phyloP scores from a whole-genome alignment of 2,888 invertebrate species.

The Dolichopus griseipennis region DNA sequence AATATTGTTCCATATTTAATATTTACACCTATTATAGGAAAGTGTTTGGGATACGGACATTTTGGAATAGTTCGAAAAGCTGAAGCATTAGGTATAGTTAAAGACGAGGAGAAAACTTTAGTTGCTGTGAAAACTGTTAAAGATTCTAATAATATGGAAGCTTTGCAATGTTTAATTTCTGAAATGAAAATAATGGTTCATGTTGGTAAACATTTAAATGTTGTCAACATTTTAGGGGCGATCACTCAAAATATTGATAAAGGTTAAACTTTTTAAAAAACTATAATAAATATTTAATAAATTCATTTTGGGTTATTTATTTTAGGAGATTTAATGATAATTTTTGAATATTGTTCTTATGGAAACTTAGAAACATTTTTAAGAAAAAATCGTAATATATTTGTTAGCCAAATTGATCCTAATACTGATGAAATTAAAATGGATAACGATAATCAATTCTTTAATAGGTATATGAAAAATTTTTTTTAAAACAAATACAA shows the following conservation, averaged over 20 bases:
- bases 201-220: conserved; percentile 80
- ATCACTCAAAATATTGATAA: conserved; percentile 77
- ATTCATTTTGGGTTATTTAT: too few species aligned
- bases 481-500: too few species aligned
- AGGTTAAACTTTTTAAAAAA: too few species aligned
- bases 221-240: conserved; percentile 83
- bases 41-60: conserved; percentile 77
- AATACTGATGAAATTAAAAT: conserved; percentile 31
- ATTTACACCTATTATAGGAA: conserved; percentile 47
- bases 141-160: conserved; percentile 51
- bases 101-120: conserved; percentile 58
- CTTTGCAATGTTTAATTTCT: conserved; percentile 73
- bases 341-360: conserved; percentile 57
- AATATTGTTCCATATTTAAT: background rate
- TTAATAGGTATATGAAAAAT: too few species aligned
- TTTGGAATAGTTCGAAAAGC: conserved; percentile 86
- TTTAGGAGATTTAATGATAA: conserved; percentile 76
- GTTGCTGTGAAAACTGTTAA: conserved; percentile 91
- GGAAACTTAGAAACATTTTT: too few species aligned
- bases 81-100: conserved; percentile 64
- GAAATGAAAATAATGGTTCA: conserved; percentile 90
- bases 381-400: too few species aligned
- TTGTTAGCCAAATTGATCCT: too few species aligned
- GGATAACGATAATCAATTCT: background rate
- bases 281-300: conserved; percentile 38